Percentiles rank a stretch among this genome's conserved stretches.
Evolutionary conservation across 2,113 vertebrate genomes (phyloP).

Genomic region (Brachypteracias leptosomus): DNA sequence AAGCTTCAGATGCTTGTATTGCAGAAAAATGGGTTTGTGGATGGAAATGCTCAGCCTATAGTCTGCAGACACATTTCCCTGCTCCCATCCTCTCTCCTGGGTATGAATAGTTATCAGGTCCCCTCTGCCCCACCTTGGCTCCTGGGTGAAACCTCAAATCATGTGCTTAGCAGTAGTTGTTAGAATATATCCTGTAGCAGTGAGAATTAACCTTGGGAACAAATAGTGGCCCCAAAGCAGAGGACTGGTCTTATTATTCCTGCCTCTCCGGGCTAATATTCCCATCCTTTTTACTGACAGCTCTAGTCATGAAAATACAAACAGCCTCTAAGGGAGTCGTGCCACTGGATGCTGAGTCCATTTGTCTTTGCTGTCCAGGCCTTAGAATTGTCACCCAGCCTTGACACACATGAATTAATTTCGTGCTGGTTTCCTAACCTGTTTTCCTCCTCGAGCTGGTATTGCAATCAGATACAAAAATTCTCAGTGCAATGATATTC

Average conservation of each 20-base stretch:
- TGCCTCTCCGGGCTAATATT: not conserved
- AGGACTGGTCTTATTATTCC: not conserved
- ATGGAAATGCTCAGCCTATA: fast-evolving
- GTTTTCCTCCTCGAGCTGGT: not conserved
- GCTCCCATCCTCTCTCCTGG: not conserved
- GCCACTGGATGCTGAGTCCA: not conserved
- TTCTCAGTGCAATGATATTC: no score
- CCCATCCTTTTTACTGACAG: not conserved
- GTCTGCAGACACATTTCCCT: not conserved
- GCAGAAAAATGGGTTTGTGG: no score
- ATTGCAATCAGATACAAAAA: not conserved
- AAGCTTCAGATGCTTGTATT: not conserved
- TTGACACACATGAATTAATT: not conserved
- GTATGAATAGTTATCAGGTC: not conserved
- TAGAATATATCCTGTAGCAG: not conserved
- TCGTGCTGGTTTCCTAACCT: not conserved
- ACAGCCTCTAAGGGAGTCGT: fast-evolving
- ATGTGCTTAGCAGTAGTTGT: not conserved
- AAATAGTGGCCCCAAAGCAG: not conserved
- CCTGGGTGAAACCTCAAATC: not conserved
- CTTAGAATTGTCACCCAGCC: not conserved
- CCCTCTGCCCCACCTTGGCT: not conserved
- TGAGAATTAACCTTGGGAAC: not conserved
- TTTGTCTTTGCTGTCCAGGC: not conserved
- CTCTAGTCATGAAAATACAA: not conserved